Conservation (phyloP, 2,888 invertebrate species). For the Limnephilus marmoratus region DNA sequence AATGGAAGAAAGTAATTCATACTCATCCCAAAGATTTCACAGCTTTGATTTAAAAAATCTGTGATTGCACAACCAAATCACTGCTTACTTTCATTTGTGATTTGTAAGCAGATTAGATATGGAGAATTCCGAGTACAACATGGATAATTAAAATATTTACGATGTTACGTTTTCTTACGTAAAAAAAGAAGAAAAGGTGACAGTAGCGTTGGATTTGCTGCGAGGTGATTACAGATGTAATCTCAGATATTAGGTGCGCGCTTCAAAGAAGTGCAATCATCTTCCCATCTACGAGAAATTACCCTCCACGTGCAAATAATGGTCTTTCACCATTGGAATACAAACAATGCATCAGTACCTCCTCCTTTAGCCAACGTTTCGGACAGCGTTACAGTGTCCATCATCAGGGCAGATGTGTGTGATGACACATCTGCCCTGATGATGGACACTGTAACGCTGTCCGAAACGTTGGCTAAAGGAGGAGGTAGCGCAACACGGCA, state of each 20-base stretch:
- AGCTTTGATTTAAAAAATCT: not conserved
- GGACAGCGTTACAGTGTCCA: no score
- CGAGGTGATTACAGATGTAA: conserved; percentile 6
- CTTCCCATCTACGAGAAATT: conserved; percentile 29
- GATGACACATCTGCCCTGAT: no score
- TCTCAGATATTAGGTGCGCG: conserved; percentile 20
- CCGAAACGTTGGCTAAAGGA: no score
- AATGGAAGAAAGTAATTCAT: not conserved
- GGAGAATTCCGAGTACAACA: not conserved
- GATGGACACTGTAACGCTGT: no score
- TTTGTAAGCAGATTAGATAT: not conserved
- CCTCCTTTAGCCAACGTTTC: no score
- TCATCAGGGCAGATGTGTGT: no score
- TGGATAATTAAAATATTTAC: not conserved
- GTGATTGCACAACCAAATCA: not conserved
- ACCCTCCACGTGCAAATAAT: not conserved
- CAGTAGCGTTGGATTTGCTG: conserved; percentile 1
- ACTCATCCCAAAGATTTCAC: not conserved
- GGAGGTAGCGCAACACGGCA: no score
- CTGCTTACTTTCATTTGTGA: not conserved
- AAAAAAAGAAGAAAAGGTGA: not conserved
- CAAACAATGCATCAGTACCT: no score
- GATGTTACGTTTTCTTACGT: not conserved
- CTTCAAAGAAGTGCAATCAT: conserved; percentile 2
- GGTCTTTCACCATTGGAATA: no score